Evolutionary conservation across 2,797 vertebrate species (phyloP), one percentile per base, ranked within the genome.

Genomic region (Lophotriccus pileatus): DNA sequence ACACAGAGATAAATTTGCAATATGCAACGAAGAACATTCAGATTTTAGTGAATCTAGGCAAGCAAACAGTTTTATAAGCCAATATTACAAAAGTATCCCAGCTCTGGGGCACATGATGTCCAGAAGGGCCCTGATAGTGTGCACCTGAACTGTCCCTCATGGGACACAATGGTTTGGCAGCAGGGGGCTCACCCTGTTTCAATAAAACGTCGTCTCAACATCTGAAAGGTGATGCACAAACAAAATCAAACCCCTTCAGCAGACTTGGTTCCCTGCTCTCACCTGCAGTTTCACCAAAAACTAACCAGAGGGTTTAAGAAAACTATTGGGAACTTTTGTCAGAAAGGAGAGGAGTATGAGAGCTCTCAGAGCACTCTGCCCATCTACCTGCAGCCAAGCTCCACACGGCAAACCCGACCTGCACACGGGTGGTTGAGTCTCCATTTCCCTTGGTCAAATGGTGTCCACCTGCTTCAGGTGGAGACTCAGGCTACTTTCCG

Each of bases 361-460:
- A 83, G 30, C 46, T 68, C 58, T 47, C 36, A 27, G 32, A 89
- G 30, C 18, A 20, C 21, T 50, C 55, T 67, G 50, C 22, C 44
- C 24, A 53, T 79, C 60, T 1, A 0, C 30, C 56, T 64, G 49
- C 63, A 67, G 27, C 0, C 1, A 56, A 86, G 60, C 10, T 60
- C 47, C 59, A 46, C 25, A 2, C 8, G 23, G 30, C 77, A 74
- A 91, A 70, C 7, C 15, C 12, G 24, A 23, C 14, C 52, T 14
- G 13, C 19, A 12, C 0, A 3, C 0, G 4, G 28, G 27, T 14
- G 28, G 19, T 4, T 16, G 28, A 79, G 37, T n/a, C 34, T 14
- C 52, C 19, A 2, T 47, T 68, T 87, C 36, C 80, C 67, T 44
- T 4, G 2, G 3, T 15, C 39, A 37, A 46, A 19, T 13, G 15